Evolutionary conservation across 1,140 invertebrate genomes (phyloP).

Genomic region (Zaprionus ornatus): DNA sequence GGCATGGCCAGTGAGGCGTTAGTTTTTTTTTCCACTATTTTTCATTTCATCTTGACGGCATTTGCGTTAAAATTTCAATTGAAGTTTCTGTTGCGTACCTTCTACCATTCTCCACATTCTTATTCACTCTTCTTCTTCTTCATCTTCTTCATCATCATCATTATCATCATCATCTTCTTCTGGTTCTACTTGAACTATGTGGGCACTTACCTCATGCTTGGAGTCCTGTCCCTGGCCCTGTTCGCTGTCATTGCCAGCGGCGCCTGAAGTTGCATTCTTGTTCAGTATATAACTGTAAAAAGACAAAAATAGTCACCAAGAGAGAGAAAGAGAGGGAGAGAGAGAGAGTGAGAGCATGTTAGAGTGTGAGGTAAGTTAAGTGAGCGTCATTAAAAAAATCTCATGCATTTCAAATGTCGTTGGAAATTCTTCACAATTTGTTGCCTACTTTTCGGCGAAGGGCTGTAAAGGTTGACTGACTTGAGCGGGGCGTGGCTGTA

Average conservation of each 20-base stretch:
- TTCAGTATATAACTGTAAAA: slow-evolving; percentile 61
- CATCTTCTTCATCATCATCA: slow-evolving; percentile 8
- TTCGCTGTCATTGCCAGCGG: slow-evolving; percentile 67
- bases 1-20: background rate
- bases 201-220: slow-evolving; percentile 68
- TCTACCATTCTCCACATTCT: slow-evolving; percentile 3
- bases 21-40: background rate
- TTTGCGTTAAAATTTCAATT: slow-evolving; percentile 61
- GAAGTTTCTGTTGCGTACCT: slow-evolving; percentile 26
- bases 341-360: background rate
- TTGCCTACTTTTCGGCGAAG: slow-evolving; percentile 57
- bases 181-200: slow-evolving; percentile 23
- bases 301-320: background rate
- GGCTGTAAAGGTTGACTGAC: background rate
- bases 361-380: slow-evolving; percentile 10
- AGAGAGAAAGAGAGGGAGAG: background rate
- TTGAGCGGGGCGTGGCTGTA: no score
- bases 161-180: slow-evolving; percentile 7
- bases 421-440: slow-evolving; percentile 42
- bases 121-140: background rate
- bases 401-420: slow-evolving; percentile 63
- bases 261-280: slow-evolving; percentile 51
- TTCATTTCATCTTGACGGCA: slow-evolving; percentile 32
- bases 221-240: slow-evolving; percentile 61
- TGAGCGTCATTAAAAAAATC: slow-evolving; percentile 49